Evolutionary conservation across 2,113 vertebrate species (phyloP).

Genomic region (Rallus limicola): DNA sequence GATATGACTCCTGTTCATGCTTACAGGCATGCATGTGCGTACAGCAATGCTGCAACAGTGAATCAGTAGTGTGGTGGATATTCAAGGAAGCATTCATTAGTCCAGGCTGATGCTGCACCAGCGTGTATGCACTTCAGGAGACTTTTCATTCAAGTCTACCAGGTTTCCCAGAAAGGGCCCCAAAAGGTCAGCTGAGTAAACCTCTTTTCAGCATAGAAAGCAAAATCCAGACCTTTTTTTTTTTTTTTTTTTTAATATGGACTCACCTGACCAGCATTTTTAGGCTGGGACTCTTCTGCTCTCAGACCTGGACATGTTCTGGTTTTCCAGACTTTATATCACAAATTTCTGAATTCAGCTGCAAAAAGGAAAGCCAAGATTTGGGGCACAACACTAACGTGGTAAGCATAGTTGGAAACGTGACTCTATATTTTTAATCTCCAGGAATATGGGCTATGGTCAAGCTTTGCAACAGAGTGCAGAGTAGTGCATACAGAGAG

Average conservation of each 20-base stretch:
- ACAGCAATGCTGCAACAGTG: fast-evolving
- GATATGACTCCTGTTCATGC: background rate
- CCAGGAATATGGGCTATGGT: background rate
- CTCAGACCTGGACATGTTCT: background rate
- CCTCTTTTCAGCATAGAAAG: background rate
- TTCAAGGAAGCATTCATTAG: background rate
- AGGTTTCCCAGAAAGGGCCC: background rate
- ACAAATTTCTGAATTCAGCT: background rate
- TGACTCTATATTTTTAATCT: background rate
- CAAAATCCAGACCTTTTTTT: background rate
- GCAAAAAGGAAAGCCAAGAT: background rate
- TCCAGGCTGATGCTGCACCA: background rate
- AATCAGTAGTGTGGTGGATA: background rate
- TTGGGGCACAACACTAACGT: background rate
- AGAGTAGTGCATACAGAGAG: background rate
- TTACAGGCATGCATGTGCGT: background rate
- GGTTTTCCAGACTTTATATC: background rate
- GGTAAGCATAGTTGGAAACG: background rate
- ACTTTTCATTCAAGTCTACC: background rate
- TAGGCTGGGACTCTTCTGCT: background rate
- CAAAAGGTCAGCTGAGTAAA: background rate
- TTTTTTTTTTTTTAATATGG: background rate
- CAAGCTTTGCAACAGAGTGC: background rate
- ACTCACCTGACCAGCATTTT: background rate
- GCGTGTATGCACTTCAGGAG: background rate